A percentile compares a stretch with the other conserved stretches of the same genome.
phyloP scores from a whole-genome alignment of 2,113 vertebrate species.

The Lepisosteus oculatus region DNA sequence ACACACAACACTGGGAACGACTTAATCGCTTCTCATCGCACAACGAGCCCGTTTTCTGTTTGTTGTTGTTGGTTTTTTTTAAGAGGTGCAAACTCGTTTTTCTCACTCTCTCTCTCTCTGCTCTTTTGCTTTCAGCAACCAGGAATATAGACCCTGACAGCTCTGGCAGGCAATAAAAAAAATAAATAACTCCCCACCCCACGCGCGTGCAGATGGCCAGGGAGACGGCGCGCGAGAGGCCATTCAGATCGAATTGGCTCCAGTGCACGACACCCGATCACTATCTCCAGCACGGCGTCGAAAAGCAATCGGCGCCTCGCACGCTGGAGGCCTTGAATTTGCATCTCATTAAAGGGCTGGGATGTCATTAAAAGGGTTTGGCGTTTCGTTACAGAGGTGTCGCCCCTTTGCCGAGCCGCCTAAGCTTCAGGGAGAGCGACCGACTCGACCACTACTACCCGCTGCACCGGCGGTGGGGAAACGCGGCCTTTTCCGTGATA shows the following conservation, averaged over 20 bases:
- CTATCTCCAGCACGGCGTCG: constrained; percentile 66
- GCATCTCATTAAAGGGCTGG: constrained; percentile 47
- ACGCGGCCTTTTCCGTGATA: too few relatives aligned
- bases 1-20: too few relatives aligned
- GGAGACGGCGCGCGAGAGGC: constrained; percentile 34
- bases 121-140: not conserved
- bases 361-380: constrained; percentile 43
- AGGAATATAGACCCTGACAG: not conserved
- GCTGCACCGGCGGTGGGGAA: too few relatives aligned
- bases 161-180: not conserved
- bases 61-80: too few relatives aligned
- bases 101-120: too few relatives aligned
- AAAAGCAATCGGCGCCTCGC: constrained; percentile 49
- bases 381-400: constrained; percentile 16
- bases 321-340: constrained; percentile 49
- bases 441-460: too few relatives aligned
- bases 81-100: too few relatives aligned
- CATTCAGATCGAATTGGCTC: constrained; percentile 51
- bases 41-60: too few relatives aligned
- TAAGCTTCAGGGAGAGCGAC: too few relatives aligned
- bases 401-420: not conserved
- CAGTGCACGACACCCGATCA: constrained; percentile 62
- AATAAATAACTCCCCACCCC: too few relatives aligned
- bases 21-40: too few relatives aligned
- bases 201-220: constrained; percentile 28